Percentiles rank a stretch among this genome's conserved stretches.
phyloP scores from a whole-genome alignment of 2,113 vertebrate species.

The Gyps fulvus region DNA sequence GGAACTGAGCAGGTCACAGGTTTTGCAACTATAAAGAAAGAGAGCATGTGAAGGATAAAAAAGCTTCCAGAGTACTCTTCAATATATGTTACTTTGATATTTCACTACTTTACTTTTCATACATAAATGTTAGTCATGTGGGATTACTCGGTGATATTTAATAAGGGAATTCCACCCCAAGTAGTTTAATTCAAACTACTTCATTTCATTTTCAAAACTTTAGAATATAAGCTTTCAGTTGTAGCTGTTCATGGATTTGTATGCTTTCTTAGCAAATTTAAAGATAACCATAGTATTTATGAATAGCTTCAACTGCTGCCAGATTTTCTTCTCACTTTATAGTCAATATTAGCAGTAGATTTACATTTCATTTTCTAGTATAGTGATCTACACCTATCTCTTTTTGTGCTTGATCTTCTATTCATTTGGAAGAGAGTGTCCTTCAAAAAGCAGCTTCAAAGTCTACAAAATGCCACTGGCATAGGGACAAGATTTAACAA shows the following conservation, averaged over 20 bases:
- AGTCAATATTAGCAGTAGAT: neutral
- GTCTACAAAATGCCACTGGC: neutral
- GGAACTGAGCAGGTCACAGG: neutral
- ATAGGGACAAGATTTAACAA: neutral
- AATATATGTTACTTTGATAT: neutral
- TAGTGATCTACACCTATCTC: neutral
- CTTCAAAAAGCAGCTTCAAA: slow-evolving; percentile 11
- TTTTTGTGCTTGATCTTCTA: neutral
- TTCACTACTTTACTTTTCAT: neutral
- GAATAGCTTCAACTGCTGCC: neutral
- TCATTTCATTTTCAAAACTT: neutral
- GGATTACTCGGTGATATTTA: neutral
- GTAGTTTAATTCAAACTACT: neutral
- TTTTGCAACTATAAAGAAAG: neutral
- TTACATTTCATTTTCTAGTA: neutral
- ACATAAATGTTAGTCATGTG: neutral
- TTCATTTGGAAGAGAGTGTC: neutral
- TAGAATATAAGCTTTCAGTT: neutral
- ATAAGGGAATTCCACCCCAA: neutral
- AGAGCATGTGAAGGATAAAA: neutral
- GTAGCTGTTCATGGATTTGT: neutral
- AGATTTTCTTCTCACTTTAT: neutral
- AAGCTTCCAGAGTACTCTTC: neutral
- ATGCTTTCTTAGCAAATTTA: neutral
- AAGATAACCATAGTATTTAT: neutral